These are phyloP conservation scores for Rana temporaria DNA, from an alignment of 2,113 vertebrate genomes.

Conservation along the genomic window DNA sequence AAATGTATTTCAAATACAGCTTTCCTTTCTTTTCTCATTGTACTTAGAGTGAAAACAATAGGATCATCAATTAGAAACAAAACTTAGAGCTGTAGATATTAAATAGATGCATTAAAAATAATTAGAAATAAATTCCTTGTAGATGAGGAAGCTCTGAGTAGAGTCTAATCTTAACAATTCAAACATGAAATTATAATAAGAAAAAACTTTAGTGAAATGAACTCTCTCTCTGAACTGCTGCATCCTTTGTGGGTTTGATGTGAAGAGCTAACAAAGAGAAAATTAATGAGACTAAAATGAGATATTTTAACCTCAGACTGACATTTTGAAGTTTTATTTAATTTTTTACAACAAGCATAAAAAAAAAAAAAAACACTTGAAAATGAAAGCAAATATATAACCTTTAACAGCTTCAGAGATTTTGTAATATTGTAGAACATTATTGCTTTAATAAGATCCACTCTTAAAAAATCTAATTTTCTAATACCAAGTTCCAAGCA, in stretches of 20 bases:
- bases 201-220: constrained; percentile 16
- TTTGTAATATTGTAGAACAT: constrained; percentile 59
- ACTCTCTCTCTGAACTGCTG: constrained; percentile 28
- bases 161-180: neutral
- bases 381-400: constrained; percentile 16
- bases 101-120: neutral
- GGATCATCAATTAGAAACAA: neutral
- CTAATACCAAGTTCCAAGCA: neutral
- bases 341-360: constrained; percentile 8
- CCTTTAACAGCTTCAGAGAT: neutral
- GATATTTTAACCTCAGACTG: constrained; percentile 39
- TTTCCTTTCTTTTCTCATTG: no score
- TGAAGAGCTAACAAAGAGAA: constrained; percentile 41
- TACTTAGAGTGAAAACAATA: neutral
- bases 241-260: constrained; percentile 33
- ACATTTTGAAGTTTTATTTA: constrained; percentile 3
- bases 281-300: constrained; percentile 48
- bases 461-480: neutral
- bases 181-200: constrained; percentile 16
- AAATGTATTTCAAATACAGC: no score
- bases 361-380: neutral
- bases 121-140: neutral
- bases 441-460: neutral
- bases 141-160: neutral
- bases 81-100: neutral